These are phyloP conservation scores for Tragelaphus scriptus DNA, from an alignment of 2,113 vertebrate genomes.

Conservation along the genomic window DNA sequence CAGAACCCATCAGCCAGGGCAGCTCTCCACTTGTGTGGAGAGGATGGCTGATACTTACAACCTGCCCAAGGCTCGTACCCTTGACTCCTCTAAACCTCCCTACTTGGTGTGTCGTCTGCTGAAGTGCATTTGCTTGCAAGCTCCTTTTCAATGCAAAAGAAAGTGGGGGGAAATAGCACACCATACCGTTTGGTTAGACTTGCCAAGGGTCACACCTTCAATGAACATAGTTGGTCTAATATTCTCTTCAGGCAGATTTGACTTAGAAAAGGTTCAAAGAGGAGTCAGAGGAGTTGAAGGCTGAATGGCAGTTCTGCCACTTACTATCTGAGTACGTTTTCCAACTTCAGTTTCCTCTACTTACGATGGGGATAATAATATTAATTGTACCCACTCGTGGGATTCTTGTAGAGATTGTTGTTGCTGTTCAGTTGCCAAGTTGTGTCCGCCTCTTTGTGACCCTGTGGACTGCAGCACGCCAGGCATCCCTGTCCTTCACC, in stretches of 20 bases:
- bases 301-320: not conserved
- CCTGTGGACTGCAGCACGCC: not conserved
- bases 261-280: no score
- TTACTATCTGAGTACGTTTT: not conserved
- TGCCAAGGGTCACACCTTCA: not conserved
- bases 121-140: not conserved
- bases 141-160: not conserved
- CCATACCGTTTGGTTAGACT: fast-evolving
- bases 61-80: not conserved
- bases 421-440: not conserved
- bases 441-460: not conserved
- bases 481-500: not conserved
- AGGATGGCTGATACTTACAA: fast-evolving
- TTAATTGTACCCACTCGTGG: not conserved
- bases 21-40: fast-evolving
- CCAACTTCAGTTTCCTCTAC: not conserved
- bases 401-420: not conserved
- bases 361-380: not conserved
- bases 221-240: not conserved
- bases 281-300: not conserved
- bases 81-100: not conserved
- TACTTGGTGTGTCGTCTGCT: not conserved
- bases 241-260: not conserved
- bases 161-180: fast-evolving
- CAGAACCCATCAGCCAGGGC: fast-evolving